Conservation (phyloP, 2,888 invertebrate species). For the Rutpela maculata region DNA sequence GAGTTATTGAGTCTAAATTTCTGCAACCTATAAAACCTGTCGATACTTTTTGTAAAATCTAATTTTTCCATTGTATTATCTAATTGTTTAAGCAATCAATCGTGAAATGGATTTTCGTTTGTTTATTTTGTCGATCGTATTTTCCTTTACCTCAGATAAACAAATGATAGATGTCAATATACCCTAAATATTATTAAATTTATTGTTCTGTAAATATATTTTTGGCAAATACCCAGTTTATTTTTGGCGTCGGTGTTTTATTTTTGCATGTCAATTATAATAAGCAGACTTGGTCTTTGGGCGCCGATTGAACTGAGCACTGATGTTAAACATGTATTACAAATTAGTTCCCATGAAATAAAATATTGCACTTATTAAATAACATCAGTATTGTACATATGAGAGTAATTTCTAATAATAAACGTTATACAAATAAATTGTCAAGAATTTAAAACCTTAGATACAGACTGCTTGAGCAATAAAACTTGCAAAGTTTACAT, state of each 20-base stretch:
- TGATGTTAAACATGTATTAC: constrained; percentile 32
- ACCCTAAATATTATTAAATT: constrained; percentile 14
- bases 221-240: constrained; percentile 12
- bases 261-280: background rate
- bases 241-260: background rate
- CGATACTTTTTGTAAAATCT: background rate
- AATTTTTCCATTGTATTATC: background rate
- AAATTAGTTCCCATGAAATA: constrained; percentile 21
- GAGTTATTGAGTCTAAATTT: background rate
- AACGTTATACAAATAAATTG: background rate
- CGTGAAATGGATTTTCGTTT: background rate
- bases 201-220: constrained; percentile 11
- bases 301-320: background rate
- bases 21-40: background rate
- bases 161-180: constrained; percentile 14
- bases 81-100: background rate
- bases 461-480: background rate
- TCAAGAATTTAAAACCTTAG: background rate
- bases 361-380: constrained; percentile 20
- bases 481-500: background rate
- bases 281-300: constrained; percentile 5
- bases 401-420: constrained; percentile 27
- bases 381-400: background rate
- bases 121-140: constrained; percentile 11
- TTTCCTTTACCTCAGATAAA: background rate